Conservation (phyloP, 1,140 invertebrate species). For the Lineus longissimus region DNA sequence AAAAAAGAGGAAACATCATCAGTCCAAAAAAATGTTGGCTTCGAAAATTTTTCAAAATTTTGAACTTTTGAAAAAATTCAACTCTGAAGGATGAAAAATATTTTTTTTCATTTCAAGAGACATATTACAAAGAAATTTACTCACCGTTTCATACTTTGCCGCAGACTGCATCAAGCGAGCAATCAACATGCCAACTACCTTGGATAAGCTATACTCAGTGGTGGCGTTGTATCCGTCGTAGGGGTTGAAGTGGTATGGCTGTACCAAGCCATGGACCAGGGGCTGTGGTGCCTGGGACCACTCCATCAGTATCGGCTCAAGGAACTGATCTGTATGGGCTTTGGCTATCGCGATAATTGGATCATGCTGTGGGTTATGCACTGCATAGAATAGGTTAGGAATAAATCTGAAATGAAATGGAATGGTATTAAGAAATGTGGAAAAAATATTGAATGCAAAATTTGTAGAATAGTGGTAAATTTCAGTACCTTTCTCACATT, state of each 20-base stretch:
- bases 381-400: conserved; percentile 48
- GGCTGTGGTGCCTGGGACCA: conserved; percentile 35
- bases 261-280: conserved; percentile 45
- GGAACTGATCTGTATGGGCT: conserved; percentile 35
- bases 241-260: conserved; percentile 52
- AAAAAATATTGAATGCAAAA: conserved; percentile 1
- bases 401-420: conserved; percentile 40
- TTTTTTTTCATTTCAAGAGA: too few species aligned
- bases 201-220: conserved; percentile 37
- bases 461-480: too few species aligned
- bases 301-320: conserved; percentile 45
- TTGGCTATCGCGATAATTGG: conserved; percentile 48
- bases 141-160: conserved; percentile 64
- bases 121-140: conserved; percentile 39
- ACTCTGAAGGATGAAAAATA: too few species aligned
- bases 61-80: too few species aligned
- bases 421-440: neutral
- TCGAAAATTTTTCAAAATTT: too few species aligned
- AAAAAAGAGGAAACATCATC: too few species aligned
- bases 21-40: too few species aligned
- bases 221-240: conserved; percentile 22
- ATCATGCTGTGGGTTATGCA: conserved; percentile 51
- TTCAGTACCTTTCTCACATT: too few species aligned
- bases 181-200: conserved; percentile 56
- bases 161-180: conserved; percentile 58